Base-by-base conservation (phyloP, 2,888 invertebrate species). In the Scaptomyza caliginosa region DNA sequence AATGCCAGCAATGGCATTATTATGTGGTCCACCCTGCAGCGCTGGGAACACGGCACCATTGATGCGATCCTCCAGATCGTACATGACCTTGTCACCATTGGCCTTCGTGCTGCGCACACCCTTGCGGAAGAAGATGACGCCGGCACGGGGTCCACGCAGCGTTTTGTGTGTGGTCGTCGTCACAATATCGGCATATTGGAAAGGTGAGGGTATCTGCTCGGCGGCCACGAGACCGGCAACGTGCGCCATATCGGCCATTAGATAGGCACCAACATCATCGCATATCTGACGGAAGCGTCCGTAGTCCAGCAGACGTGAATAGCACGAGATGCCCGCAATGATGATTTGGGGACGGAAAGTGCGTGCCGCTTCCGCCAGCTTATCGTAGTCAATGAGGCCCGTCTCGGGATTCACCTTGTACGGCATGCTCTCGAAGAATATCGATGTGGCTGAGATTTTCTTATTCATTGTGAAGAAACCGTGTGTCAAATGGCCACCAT, bases 341-440 rank as follows among this genome's bases (percentile, higher is more conserved):
- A 99, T 98, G 21, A 99, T 91, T 85, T 95, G 95, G 0, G 99
- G 99, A 74, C 97, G 96, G 92, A 98, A 99, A 1, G 98, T 92
- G 76, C 93, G 94, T 0, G 99, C 97, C 19, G 94, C 95, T 78
- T 95, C 94, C 2, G 95, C 95, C 43, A 99, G 92, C 88, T 94
- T 94, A 70, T 98, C 97, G 89, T 99, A 99, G 92, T 99, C 98
- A 72, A 99, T 98, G 0, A 97, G 91, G 21, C 98, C 99, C 24
- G 96, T 96, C 58, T 92, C 91, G 1, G 95, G 94, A 90, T 98
- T 92, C 19, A 97, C 96, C 92, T 98, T 98, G 91, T 99, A 99
- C 0, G 99, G 98, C 96, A 99, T 96, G 59, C 98, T 98, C 92
- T 99, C 98, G 90, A 99, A 99, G 93, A 97, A 99, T 66, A 99